Evolutionary conservation across 1,140 invertebrate species (phyloP).

Genomic region (Conus ventricosus): DNA sequence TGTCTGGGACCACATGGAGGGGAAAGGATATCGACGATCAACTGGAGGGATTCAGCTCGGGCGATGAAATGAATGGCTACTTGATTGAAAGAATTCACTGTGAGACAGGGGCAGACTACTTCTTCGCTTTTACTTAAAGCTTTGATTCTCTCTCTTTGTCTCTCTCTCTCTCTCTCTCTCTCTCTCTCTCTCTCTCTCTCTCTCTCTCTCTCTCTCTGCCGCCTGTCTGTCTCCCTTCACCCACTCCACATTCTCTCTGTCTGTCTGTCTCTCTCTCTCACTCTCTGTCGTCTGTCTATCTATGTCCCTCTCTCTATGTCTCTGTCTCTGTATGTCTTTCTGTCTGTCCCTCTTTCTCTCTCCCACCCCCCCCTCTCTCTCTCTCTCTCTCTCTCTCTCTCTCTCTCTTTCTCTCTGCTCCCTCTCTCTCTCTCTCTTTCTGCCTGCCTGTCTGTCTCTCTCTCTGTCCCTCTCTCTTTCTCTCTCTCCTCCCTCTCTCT

Average conservation of each 20-base stretch:
- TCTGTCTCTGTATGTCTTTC: too few relatives aligned
- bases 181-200: conserved; percentile 6
- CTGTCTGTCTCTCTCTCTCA: conserved; percentile 14
- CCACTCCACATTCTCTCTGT: background rate
- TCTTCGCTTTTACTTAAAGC: background rate
- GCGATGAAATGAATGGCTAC: background rate
- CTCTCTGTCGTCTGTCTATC: conserved; percentile 28
- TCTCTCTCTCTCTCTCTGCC: background rate
- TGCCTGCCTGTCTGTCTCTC: background rate
- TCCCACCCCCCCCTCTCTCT: background rate
- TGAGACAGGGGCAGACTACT: background rate
- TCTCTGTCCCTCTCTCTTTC: background rate
- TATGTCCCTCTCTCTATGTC: conserved; percentile 24
- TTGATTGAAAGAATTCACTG: background rate
- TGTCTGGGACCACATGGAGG: background rate
- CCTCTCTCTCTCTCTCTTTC: background rate
- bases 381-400: too few relatives aligned
- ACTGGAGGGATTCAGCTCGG: background rate
- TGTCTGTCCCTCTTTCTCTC: background rate
- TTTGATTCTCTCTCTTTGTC: background rate
- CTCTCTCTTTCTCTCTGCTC: too few relatives aligned
- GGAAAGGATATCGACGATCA: background rate
- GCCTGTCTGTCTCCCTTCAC: background rate
- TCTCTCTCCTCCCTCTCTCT: background rate
- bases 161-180: conserved; percentile 23